These are phyloP conservation scores for Ctenodactylus gundi DNA, from an alignment of 2,113 vertebrate genomes.

Conservation along the genomic window DNA sequence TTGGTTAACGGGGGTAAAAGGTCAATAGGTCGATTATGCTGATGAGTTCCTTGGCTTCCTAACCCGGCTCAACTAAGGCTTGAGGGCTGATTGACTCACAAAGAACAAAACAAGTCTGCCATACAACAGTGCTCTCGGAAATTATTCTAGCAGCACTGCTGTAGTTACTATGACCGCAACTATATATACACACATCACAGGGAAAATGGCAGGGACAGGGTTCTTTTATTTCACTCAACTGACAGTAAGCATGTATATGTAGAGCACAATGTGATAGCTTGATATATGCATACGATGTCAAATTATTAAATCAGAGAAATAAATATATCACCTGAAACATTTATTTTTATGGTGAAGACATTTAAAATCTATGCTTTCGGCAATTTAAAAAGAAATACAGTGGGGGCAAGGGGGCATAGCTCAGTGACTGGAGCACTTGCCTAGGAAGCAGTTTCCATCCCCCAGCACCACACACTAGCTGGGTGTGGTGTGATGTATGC, in stretches of 20 bases:
- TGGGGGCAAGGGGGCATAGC: too few species aligned
- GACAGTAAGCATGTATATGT: neutral
- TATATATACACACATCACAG: neutral
- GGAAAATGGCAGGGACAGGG: neutral
- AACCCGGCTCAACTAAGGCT: neutral
- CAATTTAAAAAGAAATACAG: neutral
- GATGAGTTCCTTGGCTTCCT: neutral
- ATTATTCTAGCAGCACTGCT: neutral
- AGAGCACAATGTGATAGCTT: neutral
- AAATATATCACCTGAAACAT: neutral
- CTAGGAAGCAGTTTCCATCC: too few species aligned
- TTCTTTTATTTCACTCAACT: neutral
- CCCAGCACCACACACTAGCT: too few species aligned
- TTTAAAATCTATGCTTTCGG: neutral
- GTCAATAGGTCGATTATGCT: neutral
- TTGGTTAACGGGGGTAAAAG: constrained; percentile 33
- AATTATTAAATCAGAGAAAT: neutral
- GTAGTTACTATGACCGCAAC: neutral
- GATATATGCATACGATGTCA: neutral
- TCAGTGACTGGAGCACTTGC: too few species aligned
- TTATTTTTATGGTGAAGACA: neutral
- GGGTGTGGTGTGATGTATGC: too few species aligned
- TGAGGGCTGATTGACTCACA: neutral
- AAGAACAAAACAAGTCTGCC: neutral
- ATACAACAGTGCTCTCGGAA: neutral